Percentiles rank a stretch among this genome's conserved stretches.
Conservation (phyloP, 1,140 invertebrate genomes). For the Archegozetes longisetosus region DNA sequence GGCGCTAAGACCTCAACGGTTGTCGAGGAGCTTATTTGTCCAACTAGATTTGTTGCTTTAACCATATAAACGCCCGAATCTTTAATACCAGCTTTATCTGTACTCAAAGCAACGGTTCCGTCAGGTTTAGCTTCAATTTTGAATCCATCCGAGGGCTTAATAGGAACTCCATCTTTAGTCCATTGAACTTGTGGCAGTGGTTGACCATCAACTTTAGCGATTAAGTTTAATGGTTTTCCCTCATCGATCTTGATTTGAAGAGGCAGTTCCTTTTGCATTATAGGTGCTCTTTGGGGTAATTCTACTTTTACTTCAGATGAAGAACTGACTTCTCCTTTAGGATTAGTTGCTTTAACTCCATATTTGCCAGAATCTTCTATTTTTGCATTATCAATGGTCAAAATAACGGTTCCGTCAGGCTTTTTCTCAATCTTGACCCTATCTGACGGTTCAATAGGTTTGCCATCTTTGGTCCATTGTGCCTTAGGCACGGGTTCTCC, state of each 20-base stretch:
- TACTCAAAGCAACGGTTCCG: constrained; percentile 35
- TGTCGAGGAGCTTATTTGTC: background rate
- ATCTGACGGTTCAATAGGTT: constrained; percentile 42
- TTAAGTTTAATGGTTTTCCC: constrained; percentile 27
- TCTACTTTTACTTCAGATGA: constrained; percentile 11
- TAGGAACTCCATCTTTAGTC: constrained; percentile 28
- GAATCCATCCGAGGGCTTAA: constrained; percentile 25
- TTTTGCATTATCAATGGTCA: constrained; percentile 43
- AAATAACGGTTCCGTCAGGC: constrained; percentile 53
- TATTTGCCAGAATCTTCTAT: constrained; percentile 29
- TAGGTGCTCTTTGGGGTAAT: background rate
- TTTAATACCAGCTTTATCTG: constrained; percentile 58
- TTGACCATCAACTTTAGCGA: constrained; percentile 25
- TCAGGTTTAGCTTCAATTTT: constrained; percentile 5
- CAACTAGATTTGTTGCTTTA: constrained; percentile 49
- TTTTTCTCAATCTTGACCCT: constrained; percentile 48
- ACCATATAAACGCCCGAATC: constrained; percentile 84
- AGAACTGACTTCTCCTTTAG: constrained; percentile 40
- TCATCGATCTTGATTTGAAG: constrained; percentile 23
- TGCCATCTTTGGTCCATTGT: constrained; percentile 55
- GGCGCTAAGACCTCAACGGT: background rate
- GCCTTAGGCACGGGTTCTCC: constrained; percentile 29
- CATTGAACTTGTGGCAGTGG: constrained; percentile 30
- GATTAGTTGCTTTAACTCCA: constrained; percentile 35
- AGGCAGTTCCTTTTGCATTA: background rate